phyloP scores from a whole-genome alignment of 2,113 vertebrate genomes.

The Gopherus flavomarginatus region DNA sequence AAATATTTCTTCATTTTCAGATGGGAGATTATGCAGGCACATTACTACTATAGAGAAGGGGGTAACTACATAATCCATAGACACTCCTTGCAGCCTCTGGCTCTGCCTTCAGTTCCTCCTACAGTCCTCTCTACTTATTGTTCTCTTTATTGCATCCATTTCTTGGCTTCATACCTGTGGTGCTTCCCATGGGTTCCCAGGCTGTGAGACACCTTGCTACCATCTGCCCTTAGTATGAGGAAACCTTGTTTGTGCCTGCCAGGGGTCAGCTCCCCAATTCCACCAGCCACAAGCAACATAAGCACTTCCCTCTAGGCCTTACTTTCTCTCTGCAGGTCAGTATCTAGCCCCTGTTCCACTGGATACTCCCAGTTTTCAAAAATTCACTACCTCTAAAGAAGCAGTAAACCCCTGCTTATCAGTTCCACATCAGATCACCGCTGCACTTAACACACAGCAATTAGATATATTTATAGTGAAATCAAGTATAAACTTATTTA shows the following conservation, averaged over 20 bases:
- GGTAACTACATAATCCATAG: neutral
- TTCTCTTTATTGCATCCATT: neutral
- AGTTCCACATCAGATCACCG: neutral
- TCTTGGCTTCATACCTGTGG: neutral
- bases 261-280: neutral
- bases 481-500: neutral
- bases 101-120: neutral
- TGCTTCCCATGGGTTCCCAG: neutral
- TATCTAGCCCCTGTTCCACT: neutral
- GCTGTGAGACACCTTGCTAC: neutral
- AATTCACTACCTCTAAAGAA: neutral
- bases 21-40: neutral
- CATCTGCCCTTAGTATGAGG: neutral
- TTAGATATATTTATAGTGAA: neutral
- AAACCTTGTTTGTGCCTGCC: neutral
- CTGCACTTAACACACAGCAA: neutral
- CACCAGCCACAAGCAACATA: neutral
- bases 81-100: neutral
- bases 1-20: neutral
- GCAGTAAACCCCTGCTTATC: neutral
- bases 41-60: neutral
- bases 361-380: neutral
- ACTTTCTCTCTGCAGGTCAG: neutral
- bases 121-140: neutral
- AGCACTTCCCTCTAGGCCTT: neutral